A percentile compares a stretch with the other conserved stretches of the same genome.
Conservation (phyloP, 1,140 invertebrate genomes). For the Cotesia typhae region DNA sequence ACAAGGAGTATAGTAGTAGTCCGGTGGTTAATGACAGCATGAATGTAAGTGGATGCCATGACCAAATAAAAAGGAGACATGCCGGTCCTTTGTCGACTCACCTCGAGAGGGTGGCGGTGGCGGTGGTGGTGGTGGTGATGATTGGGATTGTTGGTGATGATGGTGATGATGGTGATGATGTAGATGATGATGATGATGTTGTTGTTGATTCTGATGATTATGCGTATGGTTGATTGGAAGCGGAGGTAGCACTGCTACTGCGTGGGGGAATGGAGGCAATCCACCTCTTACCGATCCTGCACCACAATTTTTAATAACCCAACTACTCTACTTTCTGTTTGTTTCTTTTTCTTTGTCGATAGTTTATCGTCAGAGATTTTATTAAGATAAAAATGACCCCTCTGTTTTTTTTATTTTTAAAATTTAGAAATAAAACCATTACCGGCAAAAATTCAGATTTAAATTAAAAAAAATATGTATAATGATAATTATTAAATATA, state of each 20-base stretch:
- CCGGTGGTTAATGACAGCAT: slow-evolving; percentile 15
- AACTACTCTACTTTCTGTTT: slow-evolving; percentile 34
- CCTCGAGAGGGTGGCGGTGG: slow-evolving; percentile 58
- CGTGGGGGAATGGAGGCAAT: slow-evolving; percentile 69
- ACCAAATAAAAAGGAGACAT: not conserved
- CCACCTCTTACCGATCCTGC: slow-evolving; percentile 61
- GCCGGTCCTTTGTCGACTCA: slow-evolving; percentile 50
- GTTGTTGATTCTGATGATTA: slow-evolving; percentile 55
- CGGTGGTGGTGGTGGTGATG: slow-evolving; percentile 49
- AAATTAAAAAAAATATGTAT: no score
- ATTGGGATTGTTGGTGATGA: slow-evolving; percentile 56
- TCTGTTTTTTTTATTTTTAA: no score
- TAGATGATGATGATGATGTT: slow-evolving; percentile 44
- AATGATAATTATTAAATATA: no score
- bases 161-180: slow-evolving; percentile 36
- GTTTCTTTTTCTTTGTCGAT: not conserved
- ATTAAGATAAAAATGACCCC: no score
- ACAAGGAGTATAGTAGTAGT: not conserved
- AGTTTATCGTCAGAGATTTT: not conserved
- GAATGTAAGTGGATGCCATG: slow-evolving; percentile 14
- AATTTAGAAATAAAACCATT: no score
- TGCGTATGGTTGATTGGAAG: slow-evolving; percentile 65
- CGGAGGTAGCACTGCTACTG: slow-evolving; percentile 73
- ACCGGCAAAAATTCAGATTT: no score
- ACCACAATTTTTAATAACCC: slow-evolving; percentile 54